Base-by-base conservation (phyloP, 1,140 invertebrate species). In the Aculops lycopersici region DNA sequence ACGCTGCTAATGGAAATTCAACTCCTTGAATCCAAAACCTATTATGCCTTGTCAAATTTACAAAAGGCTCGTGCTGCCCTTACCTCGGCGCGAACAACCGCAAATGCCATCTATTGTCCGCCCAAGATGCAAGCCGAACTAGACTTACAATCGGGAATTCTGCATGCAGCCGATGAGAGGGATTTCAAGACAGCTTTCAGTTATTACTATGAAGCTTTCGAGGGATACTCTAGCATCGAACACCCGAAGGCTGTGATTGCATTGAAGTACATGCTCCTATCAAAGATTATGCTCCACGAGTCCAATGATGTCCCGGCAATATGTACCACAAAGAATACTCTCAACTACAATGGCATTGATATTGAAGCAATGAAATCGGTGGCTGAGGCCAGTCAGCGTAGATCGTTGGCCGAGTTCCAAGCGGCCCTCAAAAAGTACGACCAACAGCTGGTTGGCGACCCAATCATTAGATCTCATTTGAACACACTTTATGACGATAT, bases 181-280 rank as follows among this genome's bases (percentile, higher is more conserved):
- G 92, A 98, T 54, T 98, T 98, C 56, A 97, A 98, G 66, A 98
- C 90, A 48, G 92, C 90, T 24, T 98, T 90, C 58, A 97, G 90
- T 31, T 98, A 98, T 55, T 98, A 97, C 55, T 98, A 95, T 61
- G 92, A 98, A 65, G 90, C 90, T 24, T 98, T 98, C 61, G 92
- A 98, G 65, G 86, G 86, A 45, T 95, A 88, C 59, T 86, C 97
- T 57, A 86, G 80, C 47, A 74, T 88, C 15, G 83, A 92, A 52
- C 72, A 67, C 51, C 69, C 71, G 13, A 88, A 83, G 58, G 88
- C 90, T 8, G 57, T 95, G 2, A 77, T 70, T 35, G 79, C 83
- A 17, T 60, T 98, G 1, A 98, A 98, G 55, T 98, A 98, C 57
- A 98, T 98, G 90, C 65, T 98, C 42, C 56, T 98, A 37, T 90